A percentile compares a stretch with the other conserved stretches of the same genome.
Evolutionary conservation across 53 echinoderm and acorn worm species (phyloP).

Genomic region (Pentamera pediparva): DNA sequence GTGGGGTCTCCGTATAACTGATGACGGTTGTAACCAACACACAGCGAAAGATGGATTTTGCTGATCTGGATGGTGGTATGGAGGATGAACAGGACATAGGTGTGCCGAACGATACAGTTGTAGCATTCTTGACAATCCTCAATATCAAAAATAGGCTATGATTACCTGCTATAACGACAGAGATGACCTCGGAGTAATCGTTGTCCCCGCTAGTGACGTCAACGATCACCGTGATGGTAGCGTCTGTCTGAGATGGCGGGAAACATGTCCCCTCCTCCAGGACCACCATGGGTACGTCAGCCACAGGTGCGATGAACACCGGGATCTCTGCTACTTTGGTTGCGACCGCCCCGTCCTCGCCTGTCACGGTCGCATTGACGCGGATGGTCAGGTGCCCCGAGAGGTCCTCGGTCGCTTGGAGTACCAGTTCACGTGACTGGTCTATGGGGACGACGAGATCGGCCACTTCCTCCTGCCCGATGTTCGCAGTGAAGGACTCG

Average conservation of each 20-base stretch:
- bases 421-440: not conserved
- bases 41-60: no score
- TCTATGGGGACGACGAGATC: not conserved
- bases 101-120: no score
- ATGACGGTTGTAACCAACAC: no score
- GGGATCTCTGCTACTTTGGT: not conserved
- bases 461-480: not conserved
- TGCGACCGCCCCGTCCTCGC: not conserved
- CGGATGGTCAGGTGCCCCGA: not conserved
- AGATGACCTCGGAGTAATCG: constrained; percentile 1
- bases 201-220: not conserved
- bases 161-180: not conserved
- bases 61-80: no score
- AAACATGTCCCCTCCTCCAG: not conserved
- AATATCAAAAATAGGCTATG: no score
- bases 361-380: not conserved
- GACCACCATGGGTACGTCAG: not conserved
- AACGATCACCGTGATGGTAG: not conserved
- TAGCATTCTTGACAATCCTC: no score
- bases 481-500: not conserved
- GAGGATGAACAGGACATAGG: no score
- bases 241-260: not conserved
- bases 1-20: no score
- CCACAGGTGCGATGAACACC: not conserved
- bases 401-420: not conserved